Evolutionary conservation across 2,888 invertebrate species (phyloP).

Genomic region (Cryptocephalus moraei): DNA sequence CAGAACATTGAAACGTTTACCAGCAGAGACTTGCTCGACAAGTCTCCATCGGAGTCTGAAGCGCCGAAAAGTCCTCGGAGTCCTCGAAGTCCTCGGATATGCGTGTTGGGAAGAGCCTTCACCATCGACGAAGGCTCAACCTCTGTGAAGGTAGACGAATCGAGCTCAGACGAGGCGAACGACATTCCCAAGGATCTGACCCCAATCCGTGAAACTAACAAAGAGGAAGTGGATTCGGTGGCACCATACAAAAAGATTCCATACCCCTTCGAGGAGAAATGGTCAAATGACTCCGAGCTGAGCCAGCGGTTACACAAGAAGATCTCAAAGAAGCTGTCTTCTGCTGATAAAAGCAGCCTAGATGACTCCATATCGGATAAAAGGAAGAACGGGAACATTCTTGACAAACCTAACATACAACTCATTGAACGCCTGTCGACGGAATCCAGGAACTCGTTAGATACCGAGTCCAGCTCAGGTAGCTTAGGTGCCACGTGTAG

Average conservation of each 20-base stretch:
- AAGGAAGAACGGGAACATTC: conserved; percentile 20
- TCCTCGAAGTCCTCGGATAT: conserved; percentile 35
- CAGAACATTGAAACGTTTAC: conserved; percentile 60
- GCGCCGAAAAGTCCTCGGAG: conserved; percentile 30
- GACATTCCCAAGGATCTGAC: conserved; percentile 33
- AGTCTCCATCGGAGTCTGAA: conserved; percentile 26
- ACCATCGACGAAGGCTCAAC: conserved; percentile 37
- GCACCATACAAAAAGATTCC: conserved; percentile 28
- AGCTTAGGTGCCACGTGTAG: conserved; percentile 61
- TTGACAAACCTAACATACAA: conserved; percentile 32
- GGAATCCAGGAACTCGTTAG: conserved; percentile 62
- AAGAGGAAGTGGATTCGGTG: conserved; percentile 15
- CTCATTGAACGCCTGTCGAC: conserved; percentile 40
- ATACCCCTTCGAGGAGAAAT: conserved; percentile 39
- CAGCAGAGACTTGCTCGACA: conserved; percentile 49
- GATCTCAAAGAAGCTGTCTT: conserved; percentile 34
- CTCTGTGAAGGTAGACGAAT: conserved; percentile 22
- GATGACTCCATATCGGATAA: conserved; percentile 32
- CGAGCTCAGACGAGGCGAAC: conserved; percentile 30
- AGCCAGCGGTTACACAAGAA: conserved; percentile 34
- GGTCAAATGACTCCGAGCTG: conserved; percentile 38
- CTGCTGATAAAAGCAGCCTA: conserved; percentile 32
- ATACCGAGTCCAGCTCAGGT: conserved; percentile 67
- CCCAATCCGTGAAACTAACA: conserved; percentile 26
- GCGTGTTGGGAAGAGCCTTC: conserved; percentile 36